Conservation (phyloP, 2,888 invertebrate species). For the Rhyacophila evoluta region DNA sequence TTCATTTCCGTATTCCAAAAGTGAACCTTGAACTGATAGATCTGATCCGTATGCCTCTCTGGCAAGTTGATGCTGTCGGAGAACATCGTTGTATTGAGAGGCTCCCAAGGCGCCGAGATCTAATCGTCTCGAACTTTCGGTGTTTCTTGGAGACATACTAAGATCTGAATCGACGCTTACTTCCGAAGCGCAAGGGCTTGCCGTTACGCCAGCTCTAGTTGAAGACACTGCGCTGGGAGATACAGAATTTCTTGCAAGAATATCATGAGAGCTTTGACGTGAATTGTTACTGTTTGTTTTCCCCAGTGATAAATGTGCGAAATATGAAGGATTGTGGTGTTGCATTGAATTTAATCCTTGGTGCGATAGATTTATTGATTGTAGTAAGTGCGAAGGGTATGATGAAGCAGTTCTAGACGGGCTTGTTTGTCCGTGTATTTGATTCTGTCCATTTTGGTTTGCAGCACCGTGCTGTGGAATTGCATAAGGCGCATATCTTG, state of each 20-base stretch:
- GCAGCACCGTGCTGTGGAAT: slow-evolving; percentile 63
- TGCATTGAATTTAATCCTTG: slow-evolving; percentile 44
- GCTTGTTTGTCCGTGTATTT: slow-evolving; percentile 56
- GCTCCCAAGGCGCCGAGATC: slow-evolving; percentile 57
- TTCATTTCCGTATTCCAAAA: slow-evolving; percentile 56
- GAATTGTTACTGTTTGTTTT: neutral
- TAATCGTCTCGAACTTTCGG: slow-evolving; percentile 51
- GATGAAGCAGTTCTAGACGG: slow-evolving; percentile 56
- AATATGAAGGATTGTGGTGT: slow-evolving; percentile 35
- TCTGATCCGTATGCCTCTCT: slow-evolving; percentile 58
- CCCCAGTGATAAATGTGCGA: slow-evolving; percentile 37
- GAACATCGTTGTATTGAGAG: slow-evolving; percentile 61
- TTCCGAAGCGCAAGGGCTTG: slow-evolving; percentile 56
- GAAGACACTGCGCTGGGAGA: slow-evolving; percentile 57
- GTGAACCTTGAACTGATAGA: slow-evolving; percentile 47
- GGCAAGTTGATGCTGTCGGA: slow-evolving; percentile 58
- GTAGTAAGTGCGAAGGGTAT: slow-evolving; percentile 57
- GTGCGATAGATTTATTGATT: slow-evolving; percentile 48
- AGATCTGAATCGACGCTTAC: slow-evolving; percentile 57
- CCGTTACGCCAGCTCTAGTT: slow-evolving; percentile 57
- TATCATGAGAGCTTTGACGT: slow-evolving; percentile 23
- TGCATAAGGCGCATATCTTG: slow-evolving; percentile 68
- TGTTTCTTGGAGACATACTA: slow-evolving; percentile 56
- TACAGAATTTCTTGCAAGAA: slow-evolving; percentile 51
- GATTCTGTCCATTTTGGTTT: slow-evolving; percentile 63